phyloP scores from a whole-genome alignment of 2,113 vertebrate genomes.

The Clupea harengus region DNA sequence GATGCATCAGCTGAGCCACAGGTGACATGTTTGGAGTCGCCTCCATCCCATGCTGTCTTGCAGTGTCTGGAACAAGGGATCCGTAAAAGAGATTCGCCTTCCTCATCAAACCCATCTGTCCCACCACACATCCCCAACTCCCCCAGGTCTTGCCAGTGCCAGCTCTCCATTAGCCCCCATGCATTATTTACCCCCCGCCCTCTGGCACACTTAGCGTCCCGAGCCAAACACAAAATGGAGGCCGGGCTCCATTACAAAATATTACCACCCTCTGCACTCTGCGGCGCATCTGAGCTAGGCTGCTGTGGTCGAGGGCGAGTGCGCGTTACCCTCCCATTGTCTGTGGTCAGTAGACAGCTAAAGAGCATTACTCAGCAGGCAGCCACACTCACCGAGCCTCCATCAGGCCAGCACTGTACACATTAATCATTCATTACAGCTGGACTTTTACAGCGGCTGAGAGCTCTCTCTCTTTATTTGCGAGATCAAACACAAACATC shows the following conservation, averaged over 20 bases:
- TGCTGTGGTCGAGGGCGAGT: neutral
- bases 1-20: constrained; percentile 2
- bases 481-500: constrained; percentile 53
- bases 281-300: constrained; percentile 20
- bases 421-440: constrained; percentile 73
- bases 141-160: neutral
- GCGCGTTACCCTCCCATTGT: constrained; percentile 51
- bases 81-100: constrained; percentile 39
- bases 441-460: constrained; percentile 65
- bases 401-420: constrained; percentile 57
- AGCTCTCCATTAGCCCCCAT: constrained; percentile 63
- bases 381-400: constrained; percentile 37
- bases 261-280: constrained; percentile 50
- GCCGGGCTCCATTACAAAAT: constrained; percentile 54
- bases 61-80: constrained; percentile 23
- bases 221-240: constrained; percentile 63
- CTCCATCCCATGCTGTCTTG: neutral
- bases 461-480: constrained; percentile 40
- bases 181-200: constrained; percentile 60
- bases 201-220: constrained; percentile 49
- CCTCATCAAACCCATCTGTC: neutral
- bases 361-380: constrained; percentile 53
- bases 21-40: neutral
- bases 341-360: constrained; percentile 55
- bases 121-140: neutral